Base-by-base conservation (phyloP, 2,888 invertebrate genomes). In the Callimorpha dominula region DNA sequence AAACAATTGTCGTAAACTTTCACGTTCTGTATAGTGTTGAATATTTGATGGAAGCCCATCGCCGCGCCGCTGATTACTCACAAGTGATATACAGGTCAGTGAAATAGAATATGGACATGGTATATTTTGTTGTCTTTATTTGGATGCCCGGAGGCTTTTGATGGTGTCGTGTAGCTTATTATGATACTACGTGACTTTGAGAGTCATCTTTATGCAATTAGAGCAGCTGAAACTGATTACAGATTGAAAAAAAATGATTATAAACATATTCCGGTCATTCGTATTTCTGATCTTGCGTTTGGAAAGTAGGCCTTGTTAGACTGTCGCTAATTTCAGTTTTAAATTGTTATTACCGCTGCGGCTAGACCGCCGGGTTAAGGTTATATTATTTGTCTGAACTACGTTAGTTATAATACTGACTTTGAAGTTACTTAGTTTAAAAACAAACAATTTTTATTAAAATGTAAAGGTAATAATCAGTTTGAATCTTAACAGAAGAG, bases 101-200 rank as follows among this genome's bases (percentile, higher is more conserved):
- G 82, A 75, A 78, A 84, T 81, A 77, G 81, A 85, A 81, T 80
- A 80, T 85, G 85, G 85, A 89, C 84, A 86, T 89, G 80, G 86
- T 85, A 84, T 91, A 90, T 89, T 90, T 90, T 88, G 88, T 91
- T 93, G 91, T 87, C 94, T 95, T 91, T 93, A 95, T 94, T 95
- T 94, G 93, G 95, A 85, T 85, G 87, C 91, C 90, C 88, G 90
- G 90, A 87, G 85, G 82, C 75, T 79, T 81, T 82, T 91, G 86
- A 90, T 81, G 90, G 91, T 92, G 88, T 93, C 92, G 87, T 86
- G 86, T 92, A 82, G 89, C 91, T 84, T 85, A 86, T 86, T 88
- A 86, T 81, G 81, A 77, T 75, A 75, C 69, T 73, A 62, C 73
- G 73, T 71, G 64, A 72, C 68, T 77, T 70, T 72, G 52, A 71